Percentiles rank a stretch among this genome's conserved stretches.
Evolutionary conservation across 2,113 vertebrate species (phyloP).

Genomic region (Platysteira castanea): DNA sequence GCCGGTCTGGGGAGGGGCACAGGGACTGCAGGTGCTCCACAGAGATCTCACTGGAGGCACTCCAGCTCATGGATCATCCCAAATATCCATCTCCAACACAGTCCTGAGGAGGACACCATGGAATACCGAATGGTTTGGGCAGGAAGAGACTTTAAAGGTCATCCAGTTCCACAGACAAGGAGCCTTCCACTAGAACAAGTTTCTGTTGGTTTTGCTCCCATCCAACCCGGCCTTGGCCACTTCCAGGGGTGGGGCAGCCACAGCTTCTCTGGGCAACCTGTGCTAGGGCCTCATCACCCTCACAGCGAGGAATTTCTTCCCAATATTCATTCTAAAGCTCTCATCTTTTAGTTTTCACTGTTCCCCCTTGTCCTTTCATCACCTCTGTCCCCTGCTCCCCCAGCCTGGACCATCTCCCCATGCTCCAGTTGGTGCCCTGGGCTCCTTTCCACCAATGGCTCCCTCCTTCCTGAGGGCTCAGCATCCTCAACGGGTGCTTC

Average conservation of each 20-base stretch:
- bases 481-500: conserved; percentile 9
- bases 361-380: not conserved
- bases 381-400: not conserved
- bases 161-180: not conserved
- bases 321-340: not conserved
- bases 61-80: not conserved
- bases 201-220: not conserved
- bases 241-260: not conserved
- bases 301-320: not conserved
- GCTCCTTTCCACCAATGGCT: not conserved
- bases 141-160: not conserved
- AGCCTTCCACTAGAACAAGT: not conserved
- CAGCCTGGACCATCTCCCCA: not conserved
- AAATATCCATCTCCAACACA: not conserved
- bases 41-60: not conserved
- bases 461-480: not conserved
- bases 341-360: not conserved
- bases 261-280: not conserved
- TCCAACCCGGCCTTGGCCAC: too few species aligned
- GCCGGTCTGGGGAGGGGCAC: not conserved
- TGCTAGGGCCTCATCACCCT: not conserved
- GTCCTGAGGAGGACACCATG: not conserved
- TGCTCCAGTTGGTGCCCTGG: not conserved
- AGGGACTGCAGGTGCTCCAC: not conserved
- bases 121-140: not conserved